Conservation (phyloP, 2,113 vertebrate species). For the Panurus biarmicus region DNA sequence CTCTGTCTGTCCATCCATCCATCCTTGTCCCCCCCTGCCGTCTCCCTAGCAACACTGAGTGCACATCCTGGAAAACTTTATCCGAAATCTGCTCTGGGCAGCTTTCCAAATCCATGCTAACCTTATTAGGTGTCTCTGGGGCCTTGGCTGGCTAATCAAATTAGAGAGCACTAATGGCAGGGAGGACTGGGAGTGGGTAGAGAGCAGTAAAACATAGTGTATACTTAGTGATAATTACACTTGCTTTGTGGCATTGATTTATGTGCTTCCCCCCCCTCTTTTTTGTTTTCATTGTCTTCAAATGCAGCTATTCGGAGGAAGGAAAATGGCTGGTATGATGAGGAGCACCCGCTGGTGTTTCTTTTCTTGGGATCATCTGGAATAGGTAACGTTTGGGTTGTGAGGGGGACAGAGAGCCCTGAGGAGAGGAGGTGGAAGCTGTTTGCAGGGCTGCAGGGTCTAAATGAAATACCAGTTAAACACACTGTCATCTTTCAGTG, state of each 20-base stretch:
- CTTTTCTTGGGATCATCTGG: conserved; percentile 96
- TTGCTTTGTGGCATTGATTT: conserved; percentile 81
- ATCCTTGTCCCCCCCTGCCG: conserved; percentile 29
- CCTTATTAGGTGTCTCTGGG: conserved; percentile 92
- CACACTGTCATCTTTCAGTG: background rate
- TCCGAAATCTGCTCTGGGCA: conserved; percentile 79
- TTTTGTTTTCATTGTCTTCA: conserved; percentile 45
- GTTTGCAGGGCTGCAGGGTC: background rate
- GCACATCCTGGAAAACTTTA: conserved; percentile 81
- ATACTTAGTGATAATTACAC: conserved; percentile 86
- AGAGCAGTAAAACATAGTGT: conserved; percentile 80
- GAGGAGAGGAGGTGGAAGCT: background rate
- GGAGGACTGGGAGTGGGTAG: conserved; percentile 81
- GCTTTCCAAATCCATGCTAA: conserved; percentile 96
- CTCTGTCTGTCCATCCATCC: background rate
- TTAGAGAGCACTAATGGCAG: conserved; percentile 94
- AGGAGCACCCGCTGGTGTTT: conserved; percentile 96
- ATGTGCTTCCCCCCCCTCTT: conserved; percentile 59
- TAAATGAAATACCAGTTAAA: background rate
- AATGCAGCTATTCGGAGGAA: conserved; percentile 89
- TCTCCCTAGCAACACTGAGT: conserved; percentile 76
- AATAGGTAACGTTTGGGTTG: conserved; percentile 79
- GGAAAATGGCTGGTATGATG: conserved; percentile 98
- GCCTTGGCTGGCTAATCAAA: conserved; percentile 92
- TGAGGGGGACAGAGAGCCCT: background rate